These are phyloP conservation scores for Pseudolycoriella hygida DNA, from an alignment of 2,888 invertebrate species.

Conservation along the genomic window DNA sequence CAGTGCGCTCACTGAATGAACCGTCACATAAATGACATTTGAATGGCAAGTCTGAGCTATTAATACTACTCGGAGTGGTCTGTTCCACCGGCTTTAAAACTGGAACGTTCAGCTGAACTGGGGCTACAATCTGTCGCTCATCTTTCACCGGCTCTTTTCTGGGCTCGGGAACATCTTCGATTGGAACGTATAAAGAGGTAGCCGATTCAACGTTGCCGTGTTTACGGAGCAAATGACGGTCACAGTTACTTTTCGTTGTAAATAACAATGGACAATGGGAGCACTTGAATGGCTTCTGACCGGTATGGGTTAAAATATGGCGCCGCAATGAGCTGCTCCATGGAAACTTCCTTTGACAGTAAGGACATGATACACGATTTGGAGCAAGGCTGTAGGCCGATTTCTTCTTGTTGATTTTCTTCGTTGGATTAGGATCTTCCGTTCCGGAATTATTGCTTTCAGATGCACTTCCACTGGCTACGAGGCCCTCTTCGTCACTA, in stretches of 20 bases:
- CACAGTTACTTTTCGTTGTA: constrained; percentile 94
- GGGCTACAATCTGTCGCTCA: constrained; percentile 48
- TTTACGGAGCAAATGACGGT: constrained; percentile 79
- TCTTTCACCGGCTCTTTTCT: constrained; percentile 14
- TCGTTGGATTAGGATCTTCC: constrained; percentile 36
- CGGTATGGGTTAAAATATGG: constrained; percentile 84
- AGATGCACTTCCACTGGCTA: constrained; percentile 59
- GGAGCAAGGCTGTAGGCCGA: constrained; percentile 92
- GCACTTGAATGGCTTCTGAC: constrained; percentile 92
- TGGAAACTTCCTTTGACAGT: constrained; percentile 86
- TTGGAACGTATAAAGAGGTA: constrained; percentile 31
- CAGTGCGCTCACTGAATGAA: constrained; percentile 61
- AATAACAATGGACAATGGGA: constrained; percentile 83
- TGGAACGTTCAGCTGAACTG: constrained; percentile 23
- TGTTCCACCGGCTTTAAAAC: constrained; percentile 18
- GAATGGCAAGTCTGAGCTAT: constrained; percentile 54
- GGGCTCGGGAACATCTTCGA: constrained; percentile 27
- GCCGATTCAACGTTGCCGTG: constrained; percentile 44
- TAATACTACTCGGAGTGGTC: constrained; percentile 11
- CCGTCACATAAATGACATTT: constrained; percentile 88
- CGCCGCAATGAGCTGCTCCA: constrained; percentile 93
- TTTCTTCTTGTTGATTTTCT: constrained; percentile 59
- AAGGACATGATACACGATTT: constrained; percentile 83
- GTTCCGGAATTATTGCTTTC: constrained; percentile 71
- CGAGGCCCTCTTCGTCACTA: constrained; percentile 55